phyloP scores from a whole-genome alignment of 1,140 invertebrate species.

The Triops cancriformis region DNA sequence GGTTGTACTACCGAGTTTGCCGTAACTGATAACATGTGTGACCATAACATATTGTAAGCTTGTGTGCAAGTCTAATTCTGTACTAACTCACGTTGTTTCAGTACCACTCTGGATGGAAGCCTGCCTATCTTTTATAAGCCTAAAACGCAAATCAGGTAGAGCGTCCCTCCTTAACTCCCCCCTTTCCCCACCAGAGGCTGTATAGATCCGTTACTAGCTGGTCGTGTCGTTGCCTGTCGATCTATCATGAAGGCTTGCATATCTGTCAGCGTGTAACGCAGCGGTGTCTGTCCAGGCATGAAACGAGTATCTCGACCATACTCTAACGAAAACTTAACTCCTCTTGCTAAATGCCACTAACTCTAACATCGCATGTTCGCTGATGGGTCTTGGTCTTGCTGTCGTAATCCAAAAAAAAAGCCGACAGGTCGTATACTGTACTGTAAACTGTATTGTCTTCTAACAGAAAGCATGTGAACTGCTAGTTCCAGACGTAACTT shows the following conservation, averaged over 20 bases:
- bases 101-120: conserved; percentile 27
- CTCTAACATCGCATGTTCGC: neutral
- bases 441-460: neutral
- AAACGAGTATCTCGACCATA: neutral
- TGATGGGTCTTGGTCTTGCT: neutral
- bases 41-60: no score
- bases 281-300: neutral
- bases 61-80: neutral
- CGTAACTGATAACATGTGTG: no score
- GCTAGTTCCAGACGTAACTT: neutral
- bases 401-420: neutral
- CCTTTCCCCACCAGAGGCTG: neutral
- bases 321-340: neutral
- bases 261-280: neutral
- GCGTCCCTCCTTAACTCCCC: neutral
- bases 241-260: neutral
- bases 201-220: neutral
- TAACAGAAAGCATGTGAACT: neutral
- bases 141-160: conserved; percentile 24
- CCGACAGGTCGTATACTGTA: no score
- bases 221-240: neutral
- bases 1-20: neutral
- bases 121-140: conserved; percentile 29
- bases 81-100: conserved; percentile 16
- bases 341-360: neutral